Percentiles rank a stretch among this genome's conserved stretches.
Evolutionary conservation across 1,140 invertebrate species (phyloP).

Genomic region (Eumaeus atala): DNA sequence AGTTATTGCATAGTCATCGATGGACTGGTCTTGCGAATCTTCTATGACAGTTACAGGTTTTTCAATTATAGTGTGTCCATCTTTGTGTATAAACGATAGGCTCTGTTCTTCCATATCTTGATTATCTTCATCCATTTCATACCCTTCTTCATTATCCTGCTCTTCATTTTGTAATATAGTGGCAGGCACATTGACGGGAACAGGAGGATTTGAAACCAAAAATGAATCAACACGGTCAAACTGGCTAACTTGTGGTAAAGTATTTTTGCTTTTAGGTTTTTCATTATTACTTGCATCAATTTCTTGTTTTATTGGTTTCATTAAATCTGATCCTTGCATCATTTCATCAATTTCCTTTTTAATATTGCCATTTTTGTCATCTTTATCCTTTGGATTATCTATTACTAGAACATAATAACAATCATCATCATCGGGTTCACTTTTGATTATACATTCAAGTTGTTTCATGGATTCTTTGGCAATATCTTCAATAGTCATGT

Average conservation of each 20-base stretch:
- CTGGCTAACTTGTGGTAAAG: slow-evolving; percentile 19
- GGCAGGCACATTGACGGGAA: slow-evolving; percentile 50
- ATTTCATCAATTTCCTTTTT: slow-evolving; percentile 11
- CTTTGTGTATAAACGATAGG: slow-evolving; percentile 3
- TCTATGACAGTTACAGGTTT: slow-evolving; percentile 23
- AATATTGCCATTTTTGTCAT: slow-evolving; percentile 22
- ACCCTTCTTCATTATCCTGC: slow-evolving; percentile 39
- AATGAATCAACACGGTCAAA: slow-evolving; percentile 55
- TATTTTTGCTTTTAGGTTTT: slow-evolving; percentile 15
- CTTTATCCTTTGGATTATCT: slow-evolving; percentile 49
- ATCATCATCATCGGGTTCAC: slow-evolving; percentile 64
- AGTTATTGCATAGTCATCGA: slow-evolving; percentile 24
- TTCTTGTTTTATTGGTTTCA: slow-evolving; percentile 23
- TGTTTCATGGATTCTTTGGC: slow-evolving; percentile 55
- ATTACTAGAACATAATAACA: slow-evolving; percentile 63
- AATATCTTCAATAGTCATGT: slow-evolving; percentile 36
- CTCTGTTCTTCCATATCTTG: slow-evolving; percentile 31
- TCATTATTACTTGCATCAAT: slow-evolving; percentile 16
- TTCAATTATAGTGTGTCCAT: slow-evolving; percentile 5
- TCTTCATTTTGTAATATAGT: slow-evolving; percentile 64
- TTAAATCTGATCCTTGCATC: slow-evolving; percentile 13
- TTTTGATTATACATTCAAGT: slow-evolving; percentile 57
- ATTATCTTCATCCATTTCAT: slow-evolving; percentile 42
- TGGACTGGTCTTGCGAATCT: slow-evolving; percentile 28
- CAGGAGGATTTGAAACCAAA: slow-evolving; percentile 46